phyloP scores from a whole-genome alignment of 2,113 vertebrate genomes.

The Zootoca vivipara region DNA sequence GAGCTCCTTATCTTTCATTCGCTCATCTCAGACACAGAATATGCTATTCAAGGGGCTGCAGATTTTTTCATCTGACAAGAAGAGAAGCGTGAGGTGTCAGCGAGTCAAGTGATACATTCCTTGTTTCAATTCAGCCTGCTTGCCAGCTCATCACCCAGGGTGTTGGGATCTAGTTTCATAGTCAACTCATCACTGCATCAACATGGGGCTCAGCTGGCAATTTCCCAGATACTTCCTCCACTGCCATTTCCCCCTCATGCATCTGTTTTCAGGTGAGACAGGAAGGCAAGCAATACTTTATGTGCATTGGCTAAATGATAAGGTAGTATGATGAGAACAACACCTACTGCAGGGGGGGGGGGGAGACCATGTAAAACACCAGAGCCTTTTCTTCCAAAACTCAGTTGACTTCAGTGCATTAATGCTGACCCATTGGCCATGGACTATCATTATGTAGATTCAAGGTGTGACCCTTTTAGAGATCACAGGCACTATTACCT shows the following conservation, averaged over 20 bases:
- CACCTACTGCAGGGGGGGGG: not conserved
- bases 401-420: not conserved
- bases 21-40: not conserved
- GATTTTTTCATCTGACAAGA: not conserved
- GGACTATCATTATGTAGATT: not conserved
- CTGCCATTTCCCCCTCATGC: not conserved
- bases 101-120: slow-evolving; percentile 1
- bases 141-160: not conserved
- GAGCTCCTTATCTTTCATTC: not conserved
- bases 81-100: not conserved
- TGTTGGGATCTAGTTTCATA: not conserved
- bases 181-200: not conserved
- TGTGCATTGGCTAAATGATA: not conserved
- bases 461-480: not conserved
- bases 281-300: not conserved
- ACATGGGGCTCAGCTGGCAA: not conserved
- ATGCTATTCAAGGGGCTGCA: not conserved
- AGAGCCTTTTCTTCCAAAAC: not conserved
- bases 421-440: not conserved
- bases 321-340: not conserved
- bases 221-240: not conserved
- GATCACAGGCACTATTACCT: not conserved
- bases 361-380: not conserved
- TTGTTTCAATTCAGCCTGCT: not conserved
- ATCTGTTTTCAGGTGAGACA: not conserved